Percentiles rank a stretch among this genome's conserved stretches.
Conservation (phyloP, 1,140 invertebrate species). For the Polypedilum pembai region DNA sequence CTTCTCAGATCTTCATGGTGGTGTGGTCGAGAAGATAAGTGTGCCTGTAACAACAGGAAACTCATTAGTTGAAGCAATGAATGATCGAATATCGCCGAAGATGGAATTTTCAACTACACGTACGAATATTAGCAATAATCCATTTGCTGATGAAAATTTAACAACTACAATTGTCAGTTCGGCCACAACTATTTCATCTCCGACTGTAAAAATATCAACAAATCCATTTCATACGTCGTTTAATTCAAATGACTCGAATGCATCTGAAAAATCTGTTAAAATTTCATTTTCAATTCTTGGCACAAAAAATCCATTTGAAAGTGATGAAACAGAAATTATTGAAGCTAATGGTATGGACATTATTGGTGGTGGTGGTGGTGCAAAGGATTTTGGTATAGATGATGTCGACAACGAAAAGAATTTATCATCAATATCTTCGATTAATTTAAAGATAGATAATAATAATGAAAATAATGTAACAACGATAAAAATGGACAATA, state of each 20-base stretch:
- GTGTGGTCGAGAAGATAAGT: conserved; percentile 36
- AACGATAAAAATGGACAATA: conserved; percentile 16
- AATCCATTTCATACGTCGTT: conserved; percentile 29
- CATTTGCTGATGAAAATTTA: conserved; percentile 24
- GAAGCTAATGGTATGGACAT: neutral
- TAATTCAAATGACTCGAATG: neutral
- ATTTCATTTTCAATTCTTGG: neutral
- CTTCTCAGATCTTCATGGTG: conserved; percentile 37
- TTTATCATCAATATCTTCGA: neutral
- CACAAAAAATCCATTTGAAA: conserved; percentile 5
- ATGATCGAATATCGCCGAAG: neutral
- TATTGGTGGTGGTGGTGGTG: neutral
- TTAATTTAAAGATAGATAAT: conserved; percentile 18
- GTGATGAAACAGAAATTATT: neutral
- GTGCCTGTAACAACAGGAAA: conserved; percentile 34
- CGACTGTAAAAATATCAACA: conserved; percentile 11
- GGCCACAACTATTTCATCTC: neutral
- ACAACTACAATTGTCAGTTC: conserved; percentile 33
- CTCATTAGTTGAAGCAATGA: conserved; percentile 1
- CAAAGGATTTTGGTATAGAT: neutral
- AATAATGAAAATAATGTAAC: conserved; percentile 8
- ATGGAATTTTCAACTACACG: conserved; percentile 23
- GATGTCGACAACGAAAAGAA: neutral
- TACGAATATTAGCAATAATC: conserved; percentile 3
- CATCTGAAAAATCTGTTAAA: neutral